Evolutionary conservation across 2,113 vertebrate genomes (phyloP), one percentile per base, ranked within the genome.

Genomic region (Anolis carolinensis): DNA sequence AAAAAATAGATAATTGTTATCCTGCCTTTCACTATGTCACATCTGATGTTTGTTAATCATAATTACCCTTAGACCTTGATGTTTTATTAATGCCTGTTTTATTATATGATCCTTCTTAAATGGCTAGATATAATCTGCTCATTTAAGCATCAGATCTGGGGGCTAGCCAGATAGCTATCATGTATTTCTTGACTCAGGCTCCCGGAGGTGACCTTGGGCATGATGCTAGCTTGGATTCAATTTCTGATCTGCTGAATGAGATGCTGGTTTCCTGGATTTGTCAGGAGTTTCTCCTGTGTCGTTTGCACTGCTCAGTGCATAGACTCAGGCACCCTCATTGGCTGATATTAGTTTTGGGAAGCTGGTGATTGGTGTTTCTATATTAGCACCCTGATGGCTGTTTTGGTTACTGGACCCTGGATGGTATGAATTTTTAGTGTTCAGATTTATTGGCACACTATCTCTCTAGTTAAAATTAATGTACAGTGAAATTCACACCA

Each of bases 381-480:
- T 1, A 30, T 86, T 74, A 86, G 85, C n/a, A 75, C 39, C 78
- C 85, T 55, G 50, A 48, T 75, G 78, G 55, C 71, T 34, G 14
- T 81, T 74, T 74, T 44, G 82, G 70, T 39, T 81, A 65, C 34
- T 86, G 78, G 59, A 81, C 39, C 79, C 65, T 81, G 59, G 85
- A 81, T 50, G 62, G 79, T 74, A 81, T 36, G 71, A 50, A 67
- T 75, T 86, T 86, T 86, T 86, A 86, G 79, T 75, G 44, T 81
- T 81, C 85, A 81, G 71, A 81, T 86, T 86, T 86, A 81, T 86
- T 86, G 81, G 85, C 36, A 55, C 75, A n/a, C 59, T 74, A 75
- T 86, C 78, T 67, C 74, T 68, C 85, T 67, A 81, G 85, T 86
- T 86, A 86, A 86, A 86, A 81, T 86, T 86, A 86, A 86, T 81